Evolutionary conservation across 2,797 vertebrate species (phyloP).

Genomic region (Falco columbarius): DNA sequence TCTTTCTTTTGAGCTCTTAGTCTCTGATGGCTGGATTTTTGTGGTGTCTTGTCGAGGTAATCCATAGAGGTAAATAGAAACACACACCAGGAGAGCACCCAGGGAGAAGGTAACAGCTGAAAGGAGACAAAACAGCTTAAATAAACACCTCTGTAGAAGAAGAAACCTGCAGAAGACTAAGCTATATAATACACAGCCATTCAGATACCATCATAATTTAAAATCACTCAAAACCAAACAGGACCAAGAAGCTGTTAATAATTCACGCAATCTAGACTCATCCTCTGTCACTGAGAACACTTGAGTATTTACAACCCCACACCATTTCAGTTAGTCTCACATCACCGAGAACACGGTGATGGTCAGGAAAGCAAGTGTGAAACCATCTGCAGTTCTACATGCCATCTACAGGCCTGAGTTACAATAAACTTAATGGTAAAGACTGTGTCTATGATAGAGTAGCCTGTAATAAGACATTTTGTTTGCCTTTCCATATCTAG

Average conservation of each 20-base stretch:
- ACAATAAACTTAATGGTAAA: neutral
- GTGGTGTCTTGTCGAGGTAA: conserved; percentile 92
- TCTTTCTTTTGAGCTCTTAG: conserved; percentile 79
- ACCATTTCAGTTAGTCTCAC: fast-evolving
- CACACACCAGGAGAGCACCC: conserved; percentile 89
- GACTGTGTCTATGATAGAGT: neutral
- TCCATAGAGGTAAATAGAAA: conserved; percentile 96
- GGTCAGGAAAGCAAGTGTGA: neutral
- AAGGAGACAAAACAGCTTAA: conserved; percentile 15
- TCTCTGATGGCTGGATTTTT: conserved; percentile 73
- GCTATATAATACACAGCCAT: neutral
- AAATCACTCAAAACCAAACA: neutral
- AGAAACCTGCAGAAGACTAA: neutral
- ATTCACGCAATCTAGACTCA: neutral
- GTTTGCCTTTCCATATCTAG: neutral
- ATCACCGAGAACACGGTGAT: neutral
- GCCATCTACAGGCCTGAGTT: neutral
- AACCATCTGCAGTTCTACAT: neutral
- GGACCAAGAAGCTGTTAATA: neutral
- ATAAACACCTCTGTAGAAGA: neutral
- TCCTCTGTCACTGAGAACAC: neutral
- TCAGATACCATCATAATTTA: neutral
- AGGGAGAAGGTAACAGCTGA: conserved; percentile 86
- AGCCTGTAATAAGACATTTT: neutral
- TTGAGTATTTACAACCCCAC: neutral